Conservation (phyloP, 2,113 vertebrate species). For the Rhipidura dahli region DNA sequence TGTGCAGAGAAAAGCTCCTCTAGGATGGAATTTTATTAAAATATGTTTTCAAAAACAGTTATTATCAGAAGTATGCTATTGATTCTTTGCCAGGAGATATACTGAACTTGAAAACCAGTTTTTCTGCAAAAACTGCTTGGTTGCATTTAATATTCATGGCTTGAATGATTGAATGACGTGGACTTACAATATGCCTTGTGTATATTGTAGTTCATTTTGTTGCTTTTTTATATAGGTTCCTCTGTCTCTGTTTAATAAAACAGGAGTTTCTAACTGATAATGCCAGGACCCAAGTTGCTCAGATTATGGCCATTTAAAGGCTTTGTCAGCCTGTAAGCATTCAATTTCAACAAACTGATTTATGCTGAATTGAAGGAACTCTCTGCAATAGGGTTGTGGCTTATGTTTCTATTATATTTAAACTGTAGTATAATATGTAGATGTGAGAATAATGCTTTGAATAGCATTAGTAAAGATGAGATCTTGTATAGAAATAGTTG, state of each 20-base stretch:
- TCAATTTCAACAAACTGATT: background rate
- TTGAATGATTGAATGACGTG: background rate
- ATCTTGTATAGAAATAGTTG: background rate
- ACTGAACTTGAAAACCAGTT: background rate
- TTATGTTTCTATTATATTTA: background rate
- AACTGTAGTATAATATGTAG: background rate
- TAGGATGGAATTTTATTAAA: background rate
- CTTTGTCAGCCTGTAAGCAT: background rate
- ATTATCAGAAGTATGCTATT: background rate
- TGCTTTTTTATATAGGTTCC: background rate
- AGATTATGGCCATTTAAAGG: background rate
- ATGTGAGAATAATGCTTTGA: background rate
- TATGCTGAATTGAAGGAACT: background rate
- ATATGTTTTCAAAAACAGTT: background rate
- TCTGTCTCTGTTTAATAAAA: background rate
- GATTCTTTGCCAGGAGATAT: background rate
- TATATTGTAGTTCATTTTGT: background rate
- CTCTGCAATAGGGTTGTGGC: background rate
- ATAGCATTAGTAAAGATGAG: background rate
- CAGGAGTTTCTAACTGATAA: background rate
- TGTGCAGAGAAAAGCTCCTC: background rate
- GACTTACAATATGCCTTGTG: background rate
- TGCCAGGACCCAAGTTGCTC: background rate
- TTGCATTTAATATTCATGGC: background rate
- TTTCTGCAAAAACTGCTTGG: background rate